Conservation (phyloP, 2,888 invertebrate species). For the Troides aeacus region DNA sequence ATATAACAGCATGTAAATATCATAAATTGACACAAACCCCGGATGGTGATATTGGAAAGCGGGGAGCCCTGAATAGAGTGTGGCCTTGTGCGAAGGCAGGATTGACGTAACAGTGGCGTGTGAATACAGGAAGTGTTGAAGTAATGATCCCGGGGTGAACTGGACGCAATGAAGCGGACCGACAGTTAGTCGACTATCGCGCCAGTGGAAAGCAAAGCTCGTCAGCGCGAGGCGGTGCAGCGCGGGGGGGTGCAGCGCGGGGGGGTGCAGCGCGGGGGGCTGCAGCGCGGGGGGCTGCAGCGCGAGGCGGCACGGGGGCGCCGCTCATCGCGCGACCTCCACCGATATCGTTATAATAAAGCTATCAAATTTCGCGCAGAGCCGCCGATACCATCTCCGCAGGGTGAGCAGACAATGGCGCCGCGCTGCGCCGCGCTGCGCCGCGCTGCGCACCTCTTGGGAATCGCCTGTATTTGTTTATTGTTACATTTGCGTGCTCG, state of each 20-base stretch:
- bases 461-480: constrained; percentile 46
- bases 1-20: no score
- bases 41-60: no score
- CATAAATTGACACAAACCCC: no score
- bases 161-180: constrained; percentile 38
- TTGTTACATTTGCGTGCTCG: constrained; percentile 35
- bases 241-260: constrained; percentile 35
- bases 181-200: constrained; percentile 51
- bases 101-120: neutral
- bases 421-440: constrained; percentile 57
- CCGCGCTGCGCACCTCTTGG: constrained; percentile 60
- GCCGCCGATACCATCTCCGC: constrained; percentile 56
- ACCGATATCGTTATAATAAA: constrained; percentile 77
- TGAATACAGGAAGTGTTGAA: constrained; percentile 1
- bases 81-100: no score
- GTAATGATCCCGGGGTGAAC: constrained; percentile 5
- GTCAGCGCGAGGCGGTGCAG: constrained; percentile 51
- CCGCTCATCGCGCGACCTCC: constrained; percentile 45
- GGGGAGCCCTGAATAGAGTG: no score
- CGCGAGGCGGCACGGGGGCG: constrained; percentile 43
- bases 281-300: constrained; percentile 48
- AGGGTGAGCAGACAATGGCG: constrained; percentile 66
- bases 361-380: constrained; percentile 63
- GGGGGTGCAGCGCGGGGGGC: constrained; percentile 36
- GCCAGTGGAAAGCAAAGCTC: constrained; percentile 56